Evolutionary conservation across 2,888 invertebrate genomes (phyloP), one percentile per base, ranked within the genome.

Genomic region (Villa cingulata): DNA sequence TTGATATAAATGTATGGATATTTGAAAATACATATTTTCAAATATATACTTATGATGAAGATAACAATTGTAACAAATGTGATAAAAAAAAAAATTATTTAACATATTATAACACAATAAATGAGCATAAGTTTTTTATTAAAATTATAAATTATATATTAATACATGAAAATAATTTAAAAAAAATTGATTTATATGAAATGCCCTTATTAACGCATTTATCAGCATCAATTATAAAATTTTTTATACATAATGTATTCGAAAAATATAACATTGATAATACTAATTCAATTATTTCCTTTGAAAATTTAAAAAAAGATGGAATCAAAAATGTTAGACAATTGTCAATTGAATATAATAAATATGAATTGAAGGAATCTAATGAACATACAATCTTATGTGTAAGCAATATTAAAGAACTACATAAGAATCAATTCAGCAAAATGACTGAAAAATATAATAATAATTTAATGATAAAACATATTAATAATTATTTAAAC

Each of bases 121-220:
- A n/a, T n/a, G n/a, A n/a, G n/a, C n/a, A n/a, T n/a, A n/a, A n/a
- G n/a, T n/a, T n/a, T n/a, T n/a, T n/a, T n/a, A n/a, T n/a, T n/a
- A n/a, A n/a, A n/a, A n/a, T n/a, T n/a, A n/a, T n/a, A n/a, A n/a
- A n/a, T n/a, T n/a, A n/a, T n/a, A n/a, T n/a, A n/a, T n/a, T n/a
- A n/a, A n/a, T n/a, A n/a, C n/a, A n/a, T n/a, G n/a, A n/a, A n/a
- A n/a, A n/a, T n/a, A n/a, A n/a, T n/a, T n/a, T n/a, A n/a, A n/a
- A n/a, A n/a, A n/a, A n/a, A n/a, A n/a, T n/a, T n/a, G 23, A 10
- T 34, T 34, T 34, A 34, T 27, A 10, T 34, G 77, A 79, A 53
- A 75, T 75, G 51, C 73, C 73, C 29, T 69, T 77, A 49, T 60
- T 83, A 43, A 78, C 78, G 4, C 80, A 82, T 60, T 78, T 81